Evolutionary conservation across 2,888 invertebrate genomes (phyloP).

Genomic region (Chaetoderma sp.): DNA sequence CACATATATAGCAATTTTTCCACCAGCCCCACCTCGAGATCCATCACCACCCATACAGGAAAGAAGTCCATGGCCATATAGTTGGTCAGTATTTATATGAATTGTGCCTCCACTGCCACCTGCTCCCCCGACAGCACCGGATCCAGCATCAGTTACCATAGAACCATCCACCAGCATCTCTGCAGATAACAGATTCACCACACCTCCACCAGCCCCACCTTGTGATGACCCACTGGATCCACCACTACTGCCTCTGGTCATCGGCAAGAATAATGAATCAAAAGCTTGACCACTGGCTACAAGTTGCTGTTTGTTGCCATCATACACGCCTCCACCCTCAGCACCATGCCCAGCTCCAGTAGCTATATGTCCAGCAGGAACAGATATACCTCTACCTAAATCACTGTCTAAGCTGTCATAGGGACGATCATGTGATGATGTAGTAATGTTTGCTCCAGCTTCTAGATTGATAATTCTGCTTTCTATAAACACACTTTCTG

Average conservation of each 20-base stretch:
- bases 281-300: slow-evolving; percentile 42
- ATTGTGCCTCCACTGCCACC: slow-evolving; percentile 54
- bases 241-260: slow-evolving; percentile 43
- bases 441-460: slow-evolving; percentile 47
- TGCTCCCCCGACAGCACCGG: slow-evolving; percentile 33
- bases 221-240: slow-evolving; percentile 25
- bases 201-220: slow-evolving; percentile 46
- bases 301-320: slow-evolving; percentile 14
- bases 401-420: slow-evolving; percentile 41
- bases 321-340: slow-evolving; percentile 42
- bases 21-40: slow-evolving; percentile 48
- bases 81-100: slow-evolving; percentile 32
- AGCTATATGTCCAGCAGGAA: slow-evolving; percentile 13
- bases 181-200: slow-evolving; percentile 40
- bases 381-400: slow-evolving; percentile 36
- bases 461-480: slow-evolving; percentile 44
- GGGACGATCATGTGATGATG: slow-evolving; percentile 45
- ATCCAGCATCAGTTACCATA: slow-evolving; percentile 29
- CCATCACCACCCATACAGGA: slow-evolving; percentile 44
- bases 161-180: slow-evolving; percentile 42
- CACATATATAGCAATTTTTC: slow-evolving; percentile 44
- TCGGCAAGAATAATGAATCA: slow-evolving; percentile 44
- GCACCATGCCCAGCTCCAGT: slow-evolving; percentile 54
- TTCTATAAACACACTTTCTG: slow-evolving; percentile 46
- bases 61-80: slow-evolving; percentile 50